Conservation (phyloP, 1,140 invertebrate species). For the Diploscapter pachys region DNA sequence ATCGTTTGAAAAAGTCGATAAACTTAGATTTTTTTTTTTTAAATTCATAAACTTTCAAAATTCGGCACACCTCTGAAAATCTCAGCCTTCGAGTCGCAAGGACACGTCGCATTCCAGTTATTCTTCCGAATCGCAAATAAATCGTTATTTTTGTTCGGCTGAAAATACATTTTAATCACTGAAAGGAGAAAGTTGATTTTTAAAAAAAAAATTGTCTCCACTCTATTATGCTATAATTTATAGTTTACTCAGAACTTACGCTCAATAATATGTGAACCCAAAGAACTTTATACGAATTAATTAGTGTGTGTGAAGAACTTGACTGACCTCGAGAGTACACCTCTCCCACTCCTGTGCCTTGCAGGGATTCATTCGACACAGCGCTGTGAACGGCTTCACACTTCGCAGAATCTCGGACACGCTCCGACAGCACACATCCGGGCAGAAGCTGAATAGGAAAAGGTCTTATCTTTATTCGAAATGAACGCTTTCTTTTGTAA, state of each 20-base stretch:
- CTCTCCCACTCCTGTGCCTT: conserved; percentile 2
- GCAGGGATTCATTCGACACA: not conserved
- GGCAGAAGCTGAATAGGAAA: conserved; percentile 1
- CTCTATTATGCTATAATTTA: not conserved
- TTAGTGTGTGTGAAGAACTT: not conserved
- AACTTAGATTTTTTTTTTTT: not conserved
- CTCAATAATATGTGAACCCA: not conserved
- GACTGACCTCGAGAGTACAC: not conserved
- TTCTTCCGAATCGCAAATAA: not conserved
- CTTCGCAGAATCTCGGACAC: no score
- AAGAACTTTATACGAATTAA: not conserved
- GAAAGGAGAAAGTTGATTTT: not conserved
- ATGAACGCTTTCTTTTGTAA: not conserved
- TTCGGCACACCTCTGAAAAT: conserved; percentile 17
- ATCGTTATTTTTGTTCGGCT: conserved; percentile 11
- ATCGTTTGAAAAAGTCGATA: not conserved
- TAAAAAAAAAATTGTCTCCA: not conserved
- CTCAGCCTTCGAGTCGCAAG: not conserved
- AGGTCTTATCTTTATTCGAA: not conserved
- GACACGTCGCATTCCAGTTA: conserved; percentile 17
- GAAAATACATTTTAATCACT: not conserved
- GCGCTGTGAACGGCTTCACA: not conserved
- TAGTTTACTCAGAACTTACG: not conserved
- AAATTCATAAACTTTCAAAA: not conserved
- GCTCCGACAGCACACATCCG: conserved; percentile 7